Percentiles rank a stretch among this genome's conserved stretches.
Evolutionary conservation across 2,888 invertebrate species (phyloP).

Genomic region (Drosophila putrida): DNA sequence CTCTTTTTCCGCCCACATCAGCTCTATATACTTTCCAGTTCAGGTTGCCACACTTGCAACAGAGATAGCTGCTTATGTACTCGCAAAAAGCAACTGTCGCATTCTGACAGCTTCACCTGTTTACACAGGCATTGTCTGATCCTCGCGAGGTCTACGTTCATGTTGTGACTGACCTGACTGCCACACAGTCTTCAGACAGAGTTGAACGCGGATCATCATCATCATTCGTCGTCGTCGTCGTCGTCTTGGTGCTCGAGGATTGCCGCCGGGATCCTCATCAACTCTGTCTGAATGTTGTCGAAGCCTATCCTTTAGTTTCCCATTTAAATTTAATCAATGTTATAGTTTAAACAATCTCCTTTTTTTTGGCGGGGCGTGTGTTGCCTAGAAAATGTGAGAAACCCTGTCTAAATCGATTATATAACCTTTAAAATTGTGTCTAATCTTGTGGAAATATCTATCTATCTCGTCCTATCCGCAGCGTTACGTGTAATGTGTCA

Average conservation of each 20-base stretch:
- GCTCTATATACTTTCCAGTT: slow-evolving; percentile 25
- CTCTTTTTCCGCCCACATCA: neutral
- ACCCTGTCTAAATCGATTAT: neutral
- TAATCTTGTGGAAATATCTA: slow-evolving; percentile 7
- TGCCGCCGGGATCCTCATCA: slow-evolving; percentile 70
- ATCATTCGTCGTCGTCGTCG: slow-evolving; percentile 64
- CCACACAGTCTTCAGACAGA: slow-evolving; percentile 85
- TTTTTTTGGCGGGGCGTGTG: slow-evolving; percentile 58
- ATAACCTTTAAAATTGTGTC: slow-evolving; percentile 15
- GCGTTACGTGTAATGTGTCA: slow-evolving; percentile 63
- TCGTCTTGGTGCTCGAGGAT: slow-evolving; percentile 67
- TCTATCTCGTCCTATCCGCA: slow-evolving; percentile 34
- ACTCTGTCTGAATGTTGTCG: slow-evolving; percentile 85
- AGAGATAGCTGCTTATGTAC: slow-evolving; percentile 70
- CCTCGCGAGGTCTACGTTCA: slow-evolving; percentile 59
- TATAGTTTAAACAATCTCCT: slow-evolving; percentile 7
- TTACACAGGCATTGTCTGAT: slow-evolving; percentile 57
- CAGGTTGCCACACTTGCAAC: slow-evolving; percentile 23
- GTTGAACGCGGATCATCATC: slow-evolving; percentile 81
- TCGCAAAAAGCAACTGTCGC: slow-evolving; percentile 41
- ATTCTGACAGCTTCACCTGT: slow-evolving; percentile 51
- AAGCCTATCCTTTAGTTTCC: slow-evolving; percentile 45
- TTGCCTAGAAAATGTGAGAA: slow-evolving; percentile 64
- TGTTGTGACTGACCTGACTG: slow-evolving; percentile 34
- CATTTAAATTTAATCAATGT: slow-evolving; percentile 26